A percentile compares a stretch with the other conserved stretches of the same genome.
Evolutionary conservation across 2,888 invertebrate genomes (phyloP).

Genomic region (Erynnis tages): DNA sequence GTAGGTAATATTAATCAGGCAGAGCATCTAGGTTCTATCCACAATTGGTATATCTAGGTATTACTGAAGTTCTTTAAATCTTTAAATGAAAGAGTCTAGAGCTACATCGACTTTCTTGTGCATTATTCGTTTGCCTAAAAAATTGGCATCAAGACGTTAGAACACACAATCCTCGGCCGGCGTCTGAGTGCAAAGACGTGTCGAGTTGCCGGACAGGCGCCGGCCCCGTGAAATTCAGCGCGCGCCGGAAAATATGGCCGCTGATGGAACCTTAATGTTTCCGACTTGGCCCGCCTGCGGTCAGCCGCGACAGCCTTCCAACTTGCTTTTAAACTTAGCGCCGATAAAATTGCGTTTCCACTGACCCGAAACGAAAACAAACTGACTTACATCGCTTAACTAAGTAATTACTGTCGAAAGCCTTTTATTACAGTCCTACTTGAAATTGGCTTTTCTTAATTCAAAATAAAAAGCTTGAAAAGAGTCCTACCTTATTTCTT

Average conservation of each 20-base stretch:
- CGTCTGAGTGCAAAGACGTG: slow-evolving; percentile 79
- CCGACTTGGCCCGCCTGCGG: slow-evolving; percentile 71
- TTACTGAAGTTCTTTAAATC: no score
- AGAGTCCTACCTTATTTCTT: no score
- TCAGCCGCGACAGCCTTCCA: slow-evolving; percentile 59
- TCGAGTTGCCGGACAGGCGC: slow-evolving; percentile 59
- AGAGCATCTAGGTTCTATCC: no score
- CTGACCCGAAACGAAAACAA: slow-evolving; percentile 16
- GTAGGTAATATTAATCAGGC: no score
- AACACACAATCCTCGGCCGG: slow-evolving; percentile 62
- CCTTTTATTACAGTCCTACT: no score
- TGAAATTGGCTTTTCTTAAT: no score
- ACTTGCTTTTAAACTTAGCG: slow-evolving; percentile 49
- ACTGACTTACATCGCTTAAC: slow-evolving; percentile 10
- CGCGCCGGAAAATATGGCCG: slow-evolving; percentile 73
- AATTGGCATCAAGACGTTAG: slow-evolving; percentile 57
- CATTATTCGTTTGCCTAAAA: no score
- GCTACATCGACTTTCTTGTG: no score
- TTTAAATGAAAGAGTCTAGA: no score
- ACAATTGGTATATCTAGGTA: no score
- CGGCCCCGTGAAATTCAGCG: slow-evolving; percentile 68
- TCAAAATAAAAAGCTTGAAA: no score
- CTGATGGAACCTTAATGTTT: slow-evolving; percentile 79
- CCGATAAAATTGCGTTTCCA: slow-evolving; percentile 24
- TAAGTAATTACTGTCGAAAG: slow-evolving; percentile 10